Percentiles rank a stretch among this genome's conserved stretches.
Conservation (phyloP, 2,797 vertebrate species). For the Morus bassanus region DNA sequence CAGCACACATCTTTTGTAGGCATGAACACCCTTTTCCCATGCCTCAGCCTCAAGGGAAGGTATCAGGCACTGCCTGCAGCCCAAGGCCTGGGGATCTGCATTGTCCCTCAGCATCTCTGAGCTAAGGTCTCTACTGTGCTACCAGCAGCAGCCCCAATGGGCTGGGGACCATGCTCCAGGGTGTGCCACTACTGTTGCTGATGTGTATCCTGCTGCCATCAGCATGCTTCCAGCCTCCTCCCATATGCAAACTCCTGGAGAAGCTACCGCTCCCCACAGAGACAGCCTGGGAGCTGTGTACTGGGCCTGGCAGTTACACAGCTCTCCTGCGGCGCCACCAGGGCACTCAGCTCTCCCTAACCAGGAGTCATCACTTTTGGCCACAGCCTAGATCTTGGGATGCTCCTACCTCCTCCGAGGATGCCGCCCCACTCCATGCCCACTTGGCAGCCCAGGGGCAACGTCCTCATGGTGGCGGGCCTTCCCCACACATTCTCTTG, state of each 20-base stretch:
- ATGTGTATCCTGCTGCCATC: not conserved
- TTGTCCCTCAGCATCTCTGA: not conserved
- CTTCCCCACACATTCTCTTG: rapidly evolving
- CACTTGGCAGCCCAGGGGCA: rapidly evolving
- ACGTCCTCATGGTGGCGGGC: rapidly evolving
- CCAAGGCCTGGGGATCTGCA: not conserved
- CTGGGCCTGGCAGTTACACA: not conserved
- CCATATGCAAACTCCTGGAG: not conserved
- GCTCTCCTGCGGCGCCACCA: not conserved
- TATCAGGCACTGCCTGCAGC: not conserved
- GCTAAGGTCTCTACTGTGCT: not conserved
- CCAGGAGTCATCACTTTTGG: not conserved
- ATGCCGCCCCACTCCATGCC: rapidly evolving
- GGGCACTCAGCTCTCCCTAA: not conserved
- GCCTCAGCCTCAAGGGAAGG: not conserved
- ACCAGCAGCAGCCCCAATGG: not conserved
- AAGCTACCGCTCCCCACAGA: not conserved
- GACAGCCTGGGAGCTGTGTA: not conserved
- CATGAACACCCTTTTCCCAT: no score
- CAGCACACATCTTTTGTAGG: not conserved
- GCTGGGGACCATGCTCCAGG: not conserved
- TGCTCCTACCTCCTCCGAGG: not conserved
- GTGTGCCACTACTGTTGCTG: not conserved
- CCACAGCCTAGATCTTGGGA: not conserved
- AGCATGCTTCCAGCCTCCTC: not conserved